phyloP scores from a whole-genome alignment of 2,113 vertebrate species.

The Zosterops lateralis region DNA sequence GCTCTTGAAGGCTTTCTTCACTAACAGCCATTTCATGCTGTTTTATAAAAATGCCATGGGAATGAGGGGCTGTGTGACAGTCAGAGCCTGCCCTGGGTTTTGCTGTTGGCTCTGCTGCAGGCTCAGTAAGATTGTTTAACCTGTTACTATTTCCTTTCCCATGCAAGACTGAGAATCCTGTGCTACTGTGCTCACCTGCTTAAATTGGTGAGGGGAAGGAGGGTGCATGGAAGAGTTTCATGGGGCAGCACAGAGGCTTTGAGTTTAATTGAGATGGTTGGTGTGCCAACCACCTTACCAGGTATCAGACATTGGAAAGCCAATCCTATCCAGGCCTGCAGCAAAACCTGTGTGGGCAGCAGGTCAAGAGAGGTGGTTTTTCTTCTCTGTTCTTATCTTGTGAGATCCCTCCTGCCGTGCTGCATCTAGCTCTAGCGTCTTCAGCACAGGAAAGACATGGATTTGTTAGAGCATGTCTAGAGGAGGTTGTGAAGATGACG shows the following conservation, averaged over 20 bases:
- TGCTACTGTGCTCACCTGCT: background rate
- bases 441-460: background rate
- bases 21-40: background rate
- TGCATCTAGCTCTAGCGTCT: background rate
- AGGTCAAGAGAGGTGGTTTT: background rate
- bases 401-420: background rate
- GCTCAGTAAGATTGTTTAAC: background rate
- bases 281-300: accelerated
- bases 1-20: background rate
- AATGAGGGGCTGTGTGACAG: background rate
- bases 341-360: background rate
- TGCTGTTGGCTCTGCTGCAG: background rate
- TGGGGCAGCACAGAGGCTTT: background rate
- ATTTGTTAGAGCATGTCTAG: background rate
- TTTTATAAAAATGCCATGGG: background rate
- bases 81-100: background rate
- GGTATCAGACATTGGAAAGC: background rate
- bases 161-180: background rate
- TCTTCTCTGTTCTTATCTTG: background rate
- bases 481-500: background rate
- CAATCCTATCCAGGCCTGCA: background rate
- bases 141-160: background rate
- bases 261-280: background rate
- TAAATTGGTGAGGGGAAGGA: background rate
- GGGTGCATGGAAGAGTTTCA: background rate